phyloP scores from a whole-genome alignment of 2,113 vertebrate species.

The Narcine bancroftii region DNA sequence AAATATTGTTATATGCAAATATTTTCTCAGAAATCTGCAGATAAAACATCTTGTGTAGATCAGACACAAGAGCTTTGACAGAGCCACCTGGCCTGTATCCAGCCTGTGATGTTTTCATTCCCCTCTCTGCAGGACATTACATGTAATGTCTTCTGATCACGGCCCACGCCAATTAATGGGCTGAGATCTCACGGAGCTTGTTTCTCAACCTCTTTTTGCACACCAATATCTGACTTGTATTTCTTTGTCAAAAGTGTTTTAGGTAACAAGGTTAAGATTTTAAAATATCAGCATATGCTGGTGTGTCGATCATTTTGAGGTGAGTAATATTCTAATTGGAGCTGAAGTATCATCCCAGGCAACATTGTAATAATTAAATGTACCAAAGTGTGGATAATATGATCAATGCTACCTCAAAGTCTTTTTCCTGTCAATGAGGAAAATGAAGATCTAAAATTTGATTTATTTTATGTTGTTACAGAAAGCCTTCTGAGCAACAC shows the following conservation, averaged over 20 bases:
- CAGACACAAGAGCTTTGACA: not conserved
- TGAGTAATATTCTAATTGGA: conserved; percentile 29
- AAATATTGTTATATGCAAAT: not conserved
- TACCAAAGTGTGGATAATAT: not conserved
- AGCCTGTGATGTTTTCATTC: not conserved
- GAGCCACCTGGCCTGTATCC: not conserved
- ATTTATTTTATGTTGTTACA: not conserved
- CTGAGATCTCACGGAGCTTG: not conserved
- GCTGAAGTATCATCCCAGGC: not conserved
- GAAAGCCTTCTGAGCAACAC: not conserved
- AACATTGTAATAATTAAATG: not conserved
- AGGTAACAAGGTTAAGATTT: not conserved
- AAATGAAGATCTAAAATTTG: not conserved
- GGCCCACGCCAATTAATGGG: not conserved
- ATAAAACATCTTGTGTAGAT: conserved; percentile 1
- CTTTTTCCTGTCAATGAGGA: not conserved
- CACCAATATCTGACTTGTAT: not conserved
- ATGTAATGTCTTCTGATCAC: not conserved
- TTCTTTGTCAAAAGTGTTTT: not conserved
- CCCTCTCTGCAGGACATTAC: not conserved
- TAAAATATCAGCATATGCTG: not conserved
- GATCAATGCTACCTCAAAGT: not conserved
- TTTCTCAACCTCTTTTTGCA: not conserved
- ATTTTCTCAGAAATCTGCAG: not conserved
- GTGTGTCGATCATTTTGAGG: not conserved